Base-by-base conservation (phyloP, 2,888 invertebrate genomes). In the Bellardia pandia region DNA sequence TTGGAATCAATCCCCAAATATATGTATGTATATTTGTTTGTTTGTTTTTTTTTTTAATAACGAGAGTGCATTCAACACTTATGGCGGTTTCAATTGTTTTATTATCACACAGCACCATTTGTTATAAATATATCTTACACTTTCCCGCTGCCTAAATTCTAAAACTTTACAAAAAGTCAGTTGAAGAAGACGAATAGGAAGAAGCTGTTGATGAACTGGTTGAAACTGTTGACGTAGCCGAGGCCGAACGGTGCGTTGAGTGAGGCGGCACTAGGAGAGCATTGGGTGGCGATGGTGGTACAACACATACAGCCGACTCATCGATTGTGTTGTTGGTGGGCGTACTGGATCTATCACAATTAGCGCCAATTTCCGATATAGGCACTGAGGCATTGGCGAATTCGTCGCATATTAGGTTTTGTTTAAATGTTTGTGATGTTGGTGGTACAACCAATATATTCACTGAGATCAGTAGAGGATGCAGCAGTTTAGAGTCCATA, bases 391-490 rank as follows among this genome's bases (percentile, higher is more conserved):
- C 87, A 23, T 91, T 90, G 0, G 90, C 80, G 1, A 90, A 86
- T 60, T 93, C 92, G 66, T 92, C 92, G 33, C 86, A 88, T 4
- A 75, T 64, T 0, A 92, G 90, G 64, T 91, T 88, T 76, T 91
- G 90, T 82, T 93, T 93, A 68, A 92, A 92, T 56, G 90, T 90
- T 84, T 92, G 92, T 74, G 90, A 90, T 6, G 90, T 94, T 4
- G 95, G 95, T 58, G 95, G 94, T 0, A 95, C 95, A 80, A 95
- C 95, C 90, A 96, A 94, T 91, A 96, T 94, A 91, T 96, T 96
- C 48, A 96, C 96, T 13, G 96, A 96, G 91, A 97, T 94, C 80
- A 96, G 94, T 75, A 96, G 91, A 0, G 96, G 97, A 93, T 96
- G 96, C 64, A 94, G 94, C 75, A 96, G 91, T 86, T 95, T 94